phyloP scores from a whole-genome alignment of 2,113 vertebrate species.

The Pygoscelis adeliae region DNA sequence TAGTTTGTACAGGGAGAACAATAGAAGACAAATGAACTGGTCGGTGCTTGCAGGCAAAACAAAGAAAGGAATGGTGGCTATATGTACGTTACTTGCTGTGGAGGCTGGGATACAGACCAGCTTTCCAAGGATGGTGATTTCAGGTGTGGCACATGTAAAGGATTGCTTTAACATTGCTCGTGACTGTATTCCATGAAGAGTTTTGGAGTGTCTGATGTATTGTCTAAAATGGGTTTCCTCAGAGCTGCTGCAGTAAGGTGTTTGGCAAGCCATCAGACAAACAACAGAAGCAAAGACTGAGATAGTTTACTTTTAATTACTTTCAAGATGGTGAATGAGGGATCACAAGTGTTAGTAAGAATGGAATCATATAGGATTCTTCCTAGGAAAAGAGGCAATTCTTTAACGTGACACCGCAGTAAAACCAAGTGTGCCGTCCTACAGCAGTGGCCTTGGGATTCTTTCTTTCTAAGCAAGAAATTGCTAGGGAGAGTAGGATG shows the following conservation, averaged over 20 bases:
- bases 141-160: rapidly evolving
- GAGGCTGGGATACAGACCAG: background rate
- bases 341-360: background rate
- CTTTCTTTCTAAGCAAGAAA: too few species aligned
- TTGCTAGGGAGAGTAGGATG: rapidly evolving
- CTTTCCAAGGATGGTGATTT: too few species aligned
- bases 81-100: too few species aligned
- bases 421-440: background rate
- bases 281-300: background rate
- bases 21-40: background rate
- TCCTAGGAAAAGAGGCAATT: background rate
- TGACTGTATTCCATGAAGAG: too few species aligned
- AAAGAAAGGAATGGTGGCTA: background rate
- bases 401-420: rapidly evolving
- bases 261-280: background rate
- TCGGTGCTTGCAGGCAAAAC: background rate
- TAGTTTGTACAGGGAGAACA: background rate
- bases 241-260: background rate
- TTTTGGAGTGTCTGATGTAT: background rate
- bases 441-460: background rate
- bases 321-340: rapidly evolving
- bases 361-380: rapidly evolving
- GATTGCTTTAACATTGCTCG: background rate
- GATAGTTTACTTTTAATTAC: rapidly evolving
- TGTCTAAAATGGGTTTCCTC: background rate